Evolutionary conservation across 2,113 vertebrate species (phyloP).

Genomic region (Paedocypris sp.): DNA sequence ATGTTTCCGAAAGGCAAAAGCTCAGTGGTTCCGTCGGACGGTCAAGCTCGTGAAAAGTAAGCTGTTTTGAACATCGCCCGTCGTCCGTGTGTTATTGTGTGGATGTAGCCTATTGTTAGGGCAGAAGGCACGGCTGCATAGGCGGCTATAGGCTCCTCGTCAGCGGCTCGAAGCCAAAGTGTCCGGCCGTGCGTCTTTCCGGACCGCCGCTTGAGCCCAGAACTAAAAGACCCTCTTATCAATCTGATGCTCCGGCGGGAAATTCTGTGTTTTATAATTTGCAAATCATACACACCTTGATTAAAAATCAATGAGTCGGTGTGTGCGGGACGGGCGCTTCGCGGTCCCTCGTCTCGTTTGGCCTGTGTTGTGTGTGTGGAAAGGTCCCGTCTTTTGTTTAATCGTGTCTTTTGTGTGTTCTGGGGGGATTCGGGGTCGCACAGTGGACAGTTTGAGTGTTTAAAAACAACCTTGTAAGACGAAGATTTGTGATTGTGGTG

Average conservation of each 20-base stretch:
- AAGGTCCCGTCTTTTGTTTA: conserved; percentile 28
- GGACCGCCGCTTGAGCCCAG: not conserved
- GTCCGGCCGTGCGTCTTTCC: conserved; percentile 9
- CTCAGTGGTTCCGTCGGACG: conserved; percentile 89
- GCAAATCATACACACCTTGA: not conserved
- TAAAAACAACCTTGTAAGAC: not conserved
- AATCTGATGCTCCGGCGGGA: not conserved
- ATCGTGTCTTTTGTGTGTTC: not conserved
- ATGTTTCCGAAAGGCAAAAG: conserved; percentile 97
- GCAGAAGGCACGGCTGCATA: conserved; percentile 16
- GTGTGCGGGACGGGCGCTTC: conserved; percentile 16
- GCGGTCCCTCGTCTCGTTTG: conserved; percentile 14
- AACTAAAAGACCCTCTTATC: not conserved
- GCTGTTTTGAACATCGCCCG: conserved; percentile 28
- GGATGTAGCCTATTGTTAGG: conserved; percentile 36
- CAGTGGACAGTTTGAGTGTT: not conserved
- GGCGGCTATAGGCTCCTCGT: conserved; percentile 10
- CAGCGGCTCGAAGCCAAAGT: conserved; percentile 14
- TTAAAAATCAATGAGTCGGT: not conserved
- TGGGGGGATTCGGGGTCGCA: not conserved
- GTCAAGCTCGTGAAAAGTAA: conserved; percentile 94
- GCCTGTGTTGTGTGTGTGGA: not conserved
- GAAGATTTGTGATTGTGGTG: not conserved
- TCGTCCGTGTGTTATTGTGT: conserved; percentile 23
- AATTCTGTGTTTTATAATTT: not conserved